These are phyloP conservation scores for Drymodes brunneopygia DNA, from an alignment of 2,113 vertebrate species.

Conservation along the genomic window DNA sequence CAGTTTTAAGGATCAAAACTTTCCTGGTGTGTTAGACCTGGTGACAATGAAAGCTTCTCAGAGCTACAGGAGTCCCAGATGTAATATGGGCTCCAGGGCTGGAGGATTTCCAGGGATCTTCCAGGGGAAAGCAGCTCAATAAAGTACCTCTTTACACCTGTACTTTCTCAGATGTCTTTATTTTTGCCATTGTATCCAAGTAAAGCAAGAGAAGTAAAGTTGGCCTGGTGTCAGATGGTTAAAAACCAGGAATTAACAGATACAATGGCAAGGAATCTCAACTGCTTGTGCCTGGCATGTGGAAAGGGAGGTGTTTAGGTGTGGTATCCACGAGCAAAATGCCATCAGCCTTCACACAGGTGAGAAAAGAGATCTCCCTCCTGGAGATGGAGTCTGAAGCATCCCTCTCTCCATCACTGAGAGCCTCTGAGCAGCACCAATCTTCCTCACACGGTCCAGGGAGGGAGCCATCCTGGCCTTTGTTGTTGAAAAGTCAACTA, in stretches of 20 bases:
- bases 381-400: background rate
- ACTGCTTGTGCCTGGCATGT: background rate
- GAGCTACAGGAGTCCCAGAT: background rate
- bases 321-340: background rate
- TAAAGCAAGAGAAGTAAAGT: fast-evolving
- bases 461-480: fast-evolving
- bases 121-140: background rate
- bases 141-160: background rate
- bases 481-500: background rate
- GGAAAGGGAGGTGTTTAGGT: background rate
- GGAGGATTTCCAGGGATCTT: background rate
- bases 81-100: too few relatives aligned
- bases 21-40: background rate
- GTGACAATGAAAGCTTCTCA: background rate
- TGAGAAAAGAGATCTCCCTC: background rate
- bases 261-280: background rate
- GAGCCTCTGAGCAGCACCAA: background rate
- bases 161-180: background rate
- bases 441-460: background rate
- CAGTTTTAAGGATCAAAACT: background rate
- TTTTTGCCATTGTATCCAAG: background rate
- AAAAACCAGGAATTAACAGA: background rate
- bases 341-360: background rate
- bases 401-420: fast-evolving
- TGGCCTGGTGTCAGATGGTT: background rate